Percentiles rank a stretch among this genome's conserved stretches.
phyloP scores from a whole-genome alignment of 2,888 invertebrate species.

The Oligia latruncula region DNA sequence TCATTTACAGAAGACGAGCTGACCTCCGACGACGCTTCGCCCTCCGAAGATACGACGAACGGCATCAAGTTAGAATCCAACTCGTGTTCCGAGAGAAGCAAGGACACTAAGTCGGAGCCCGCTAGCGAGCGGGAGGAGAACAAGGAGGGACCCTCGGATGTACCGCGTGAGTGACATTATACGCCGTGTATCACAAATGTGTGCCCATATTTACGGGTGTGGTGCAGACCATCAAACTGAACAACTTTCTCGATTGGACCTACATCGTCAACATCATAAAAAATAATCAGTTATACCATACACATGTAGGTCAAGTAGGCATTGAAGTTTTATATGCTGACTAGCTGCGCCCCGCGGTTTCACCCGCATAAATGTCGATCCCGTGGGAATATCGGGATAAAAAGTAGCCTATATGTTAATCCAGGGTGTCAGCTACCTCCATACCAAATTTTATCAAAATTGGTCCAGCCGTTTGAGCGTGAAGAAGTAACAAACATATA shows the following conservation, averaged over 20 bases:
- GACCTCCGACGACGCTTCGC: slow-evolving; percentile 23
- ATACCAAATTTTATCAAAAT: too few species aligned
- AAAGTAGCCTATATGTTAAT: too few species aligned
- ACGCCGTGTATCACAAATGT: neutral
- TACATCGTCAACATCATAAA: neutral
- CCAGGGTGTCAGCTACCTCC: too few species aligned
- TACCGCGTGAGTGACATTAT: slow-evolving; percentile 37
- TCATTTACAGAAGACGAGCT: slow-evolving; percentile 34
- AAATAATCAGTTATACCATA: neutral
- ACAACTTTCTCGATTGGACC: neutral
- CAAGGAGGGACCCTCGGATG: slow-evolving; percentile 22
- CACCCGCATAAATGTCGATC: too few species aligned
- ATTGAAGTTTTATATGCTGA: neutral
- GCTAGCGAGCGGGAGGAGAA: slow-evolving; percentile 11
- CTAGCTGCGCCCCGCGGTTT: too few species aligned
- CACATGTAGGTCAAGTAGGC: neutral
- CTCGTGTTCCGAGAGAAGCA: slow-evolving; percentile 6
- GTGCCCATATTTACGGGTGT: neutral
- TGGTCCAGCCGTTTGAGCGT: too few species aligned
- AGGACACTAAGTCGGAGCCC: slow-evolving; percentile 9
- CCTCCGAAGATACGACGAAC: slow-evolving; percentile 15
- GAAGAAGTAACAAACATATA: too few species aligned
- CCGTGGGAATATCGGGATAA: too few species aligned
- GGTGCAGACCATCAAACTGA: neutral
- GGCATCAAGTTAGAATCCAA: slow-evolving; percentile 41